These are phyloP conservation scores for Butastur rufipennis DNA, from an alignment of 2,113 vertebrate species.

Conservation along the genomic window DNA sequence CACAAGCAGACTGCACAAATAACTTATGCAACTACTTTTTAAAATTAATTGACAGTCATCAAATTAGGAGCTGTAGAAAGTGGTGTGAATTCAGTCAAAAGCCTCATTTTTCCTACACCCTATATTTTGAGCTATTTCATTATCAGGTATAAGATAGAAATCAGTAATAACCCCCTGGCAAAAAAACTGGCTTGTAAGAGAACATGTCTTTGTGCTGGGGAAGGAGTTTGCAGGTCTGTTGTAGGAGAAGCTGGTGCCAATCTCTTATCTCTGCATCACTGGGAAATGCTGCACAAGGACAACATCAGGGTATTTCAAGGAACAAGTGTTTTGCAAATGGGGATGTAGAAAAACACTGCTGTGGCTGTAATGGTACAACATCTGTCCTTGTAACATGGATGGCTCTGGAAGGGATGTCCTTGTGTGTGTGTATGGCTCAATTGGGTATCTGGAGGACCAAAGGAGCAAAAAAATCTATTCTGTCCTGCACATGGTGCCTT, in stretches of 20 bases:
- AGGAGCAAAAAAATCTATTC: neutral
- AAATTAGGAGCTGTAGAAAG: neutral
- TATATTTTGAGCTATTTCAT: neutral
- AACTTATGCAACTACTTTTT: neutral
- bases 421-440: fast-evolving
- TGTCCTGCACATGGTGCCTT: neutral
- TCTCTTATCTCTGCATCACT: neutral
- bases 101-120: neutral
- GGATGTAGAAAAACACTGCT: neutral
- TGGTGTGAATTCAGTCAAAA: neutral
- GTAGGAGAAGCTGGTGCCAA: neutral
- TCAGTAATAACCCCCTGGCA: neutral
- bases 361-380: neutral
- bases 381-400: neutral
- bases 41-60: neutral
- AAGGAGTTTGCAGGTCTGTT: neutral
- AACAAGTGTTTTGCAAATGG: neutral
- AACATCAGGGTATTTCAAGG: neutral
- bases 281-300: neutral
- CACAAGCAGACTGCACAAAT: neutral
- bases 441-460: neutral
- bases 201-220: neutral
- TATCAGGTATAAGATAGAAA: neutral
- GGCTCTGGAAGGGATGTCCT: neutral
- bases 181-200: neutral